A percentile compares a stretch with the other conserved stretches of the same genome.
Evolutionary conservation across 2,888 invertebrate genomes (phyloP).

Genomic region (Chaetogeoica ovagalla): DNA sequence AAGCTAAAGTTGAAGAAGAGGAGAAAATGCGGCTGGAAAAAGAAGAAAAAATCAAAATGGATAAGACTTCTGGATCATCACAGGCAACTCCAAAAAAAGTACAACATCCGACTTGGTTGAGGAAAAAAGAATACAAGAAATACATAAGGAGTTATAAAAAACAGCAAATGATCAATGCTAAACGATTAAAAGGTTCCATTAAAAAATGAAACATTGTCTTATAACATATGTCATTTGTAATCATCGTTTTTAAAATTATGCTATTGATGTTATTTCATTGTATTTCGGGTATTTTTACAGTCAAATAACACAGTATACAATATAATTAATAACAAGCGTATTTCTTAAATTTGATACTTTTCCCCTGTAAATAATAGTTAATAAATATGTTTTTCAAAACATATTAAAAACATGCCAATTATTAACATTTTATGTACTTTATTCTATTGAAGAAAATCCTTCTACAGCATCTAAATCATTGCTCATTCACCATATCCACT

Average conservation of each 20-base stretch:
- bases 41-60: constrained; percentile 21
- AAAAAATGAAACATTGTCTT: constrained; percentile 15
- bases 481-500: too few relatives aligned
- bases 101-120: constrained; percentile 44
- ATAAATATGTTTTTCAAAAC: too few relatives aligned
- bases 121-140: constrained; percentile 50
- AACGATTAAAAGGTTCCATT: constrained; percentile 21
- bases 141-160: constrained; percentile 39
- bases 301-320: not conserved
- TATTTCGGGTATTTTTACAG: not conserved
- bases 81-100: constrained; percentile 29
- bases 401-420: too few relatives aligned
- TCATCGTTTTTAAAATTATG: not conserved
- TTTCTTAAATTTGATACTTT: too few relatives aligned
- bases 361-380: too few relatives aligned
- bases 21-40: constrained; percentile 35
- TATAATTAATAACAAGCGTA: not conserved
- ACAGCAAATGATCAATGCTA: constrained; percentile 32
- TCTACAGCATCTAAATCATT: too few relatives aligned
- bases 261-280: not conserved
- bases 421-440: too few relatives aligned
- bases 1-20: constrained; percentile 38
- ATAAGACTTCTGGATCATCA: not conserved
- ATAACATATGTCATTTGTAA: not conserved
- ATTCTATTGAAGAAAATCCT: too few relatives aligned